Base-by-base conservation (phyloP, 2,113 vertebrate species). In the Benitochromis conjunctus region DNA sequence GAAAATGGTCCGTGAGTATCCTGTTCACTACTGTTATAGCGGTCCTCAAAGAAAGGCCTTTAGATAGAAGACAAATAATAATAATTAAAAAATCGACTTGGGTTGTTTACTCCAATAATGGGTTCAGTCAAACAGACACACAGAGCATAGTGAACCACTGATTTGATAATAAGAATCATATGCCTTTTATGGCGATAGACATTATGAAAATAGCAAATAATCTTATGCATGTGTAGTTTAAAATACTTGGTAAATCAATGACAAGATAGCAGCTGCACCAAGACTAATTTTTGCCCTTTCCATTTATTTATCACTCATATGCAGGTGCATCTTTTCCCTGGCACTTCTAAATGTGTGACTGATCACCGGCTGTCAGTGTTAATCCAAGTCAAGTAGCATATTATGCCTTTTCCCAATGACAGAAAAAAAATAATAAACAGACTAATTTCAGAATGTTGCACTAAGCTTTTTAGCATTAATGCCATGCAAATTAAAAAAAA, bases 401-500 rank as follows among this genome's bases (percentile, higher is more conserved):
- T 76, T 48, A 48, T 62, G 8, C 48, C 18, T 56, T 38, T 31
- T 46, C n/a, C 26, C 56, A 41, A 6, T 26, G 29, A 62, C 79
- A n/a, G 24, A 21, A 58, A 48, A 16, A 54, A 41, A 55, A 57
- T 1, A 14, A 56, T 62, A 85, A 41, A 36, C 41, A 29, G 19
- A 46, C 8, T 56, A 13, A 74, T 83, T 81, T 56, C 48, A 71
- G n/a, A 74, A 46, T 43, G 26, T 53, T 81, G 16, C 74, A 76
- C 26, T 46, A 29, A 79, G 24, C 8, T 57, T 66, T 88, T 38
- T 58, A 84, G 78, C 38, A 26, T 80, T 71, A 92, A 88, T 71
- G 76, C 43, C 41, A 77, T 41, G 11, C 53, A 91, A 86, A 89
- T 91, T 46, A 58, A 56, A 85, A 84, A 79, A 83, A 11, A 69